These are phyloP conservation scores for Maccullochella peelii DNA, from an alignment of 2,113 vertebrate species.

Conservation along the genomic window DNA sequence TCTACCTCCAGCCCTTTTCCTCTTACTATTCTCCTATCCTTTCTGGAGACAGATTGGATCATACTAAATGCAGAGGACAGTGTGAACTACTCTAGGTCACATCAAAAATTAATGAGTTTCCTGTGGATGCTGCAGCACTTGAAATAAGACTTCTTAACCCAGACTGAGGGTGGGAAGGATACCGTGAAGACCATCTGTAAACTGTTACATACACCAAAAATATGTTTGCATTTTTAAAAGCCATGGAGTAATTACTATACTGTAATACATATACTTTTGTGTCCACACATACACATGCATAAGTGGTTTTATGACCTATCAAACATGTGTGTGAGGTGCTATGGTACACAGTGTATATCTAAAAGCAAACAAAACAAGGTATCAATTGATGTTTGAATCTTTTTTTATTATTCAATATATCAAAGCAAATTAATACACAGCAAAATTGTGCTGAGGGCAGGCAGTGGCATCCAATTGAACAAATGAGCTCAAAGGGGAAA, in stretches of 20 bases:
- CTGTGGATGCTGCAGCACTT: neutral
- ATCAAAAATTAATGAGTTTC: neutral
- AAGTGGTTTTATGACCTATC: neutral
- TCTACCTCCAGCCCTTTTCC: neutral
- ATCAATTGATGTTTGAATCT: constrained; percentile 46
- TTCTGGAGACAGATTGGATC: neutral
- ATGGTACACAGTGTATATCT: neutral
- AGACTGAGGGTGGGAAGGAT: neutral
- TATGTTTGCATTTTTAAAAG: neutral
- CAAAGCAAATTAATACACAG: constrained; percentile 83
- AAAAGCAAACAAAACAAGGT: constrained; percentile 32
- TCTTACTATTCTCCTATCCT: neutral
- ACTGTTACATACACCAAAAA: neutral
- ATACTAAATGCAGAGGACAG: neutral
- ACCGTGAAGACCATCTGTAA: neutral
- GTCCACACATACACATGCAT: neutral
- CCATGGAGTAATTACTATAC: neutral
- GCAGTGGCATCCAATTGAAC: constrained; percentile 76
- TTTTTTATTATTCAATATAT: constrained; percentile 78
- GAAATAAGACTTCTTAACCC: neutral
- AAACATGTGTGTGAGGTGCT: neutral
- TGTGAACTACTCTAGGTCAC: neutral
- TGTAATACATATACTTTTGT: neutral
- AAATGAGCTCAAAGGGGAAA: constrained; percentile 69
- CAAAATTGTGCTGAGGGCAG: constrained; percentile 80